Base-by-base conservation (phyloP, 2,888 invertebrate species). In the Agonopterix alstromeriana region DNA sequence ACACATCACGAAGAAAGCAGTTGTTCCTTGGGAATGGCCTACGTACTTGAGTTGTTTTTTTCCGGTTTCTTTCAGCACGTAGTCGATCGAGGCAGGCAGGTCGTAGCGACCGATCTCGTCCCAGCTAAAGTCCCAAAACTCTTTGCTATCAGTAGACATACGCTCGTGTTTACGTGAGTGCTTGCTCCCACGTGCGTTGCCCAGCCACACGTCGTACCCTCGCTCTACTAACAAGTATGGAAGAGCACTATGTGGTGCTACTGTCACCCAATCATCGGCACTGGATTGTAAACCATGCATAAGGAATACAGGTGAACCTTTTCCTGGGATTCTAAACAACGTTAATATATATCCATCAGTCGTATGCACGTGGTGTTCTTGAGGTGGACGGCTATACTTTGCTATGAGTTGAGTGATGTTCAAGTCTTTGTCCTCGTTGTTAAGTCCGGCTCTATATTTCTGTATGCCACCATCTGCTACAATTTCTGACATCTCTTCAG, bases 81-180 rank as follows among this genome's bases (percentile, higher is more conserved):
- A 91, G 66, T 97, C 94, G 35, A 98, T 92, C 83, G 93, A 93
- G 0, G 94, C 92, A 1, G 97, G 95, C 2, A 97, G 66, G 73
- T 98, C 97, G 61, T 88, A 90, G 35, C 82, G 69, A 0, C 93
- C 95, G 67, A 97, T 95, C 68, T 96, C 93, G 70, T 97, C 94
- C 92, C 93, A 97, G 48, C 94, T 94, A 60, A 92, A 93, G 48
- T 91, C 78, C 93, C 93, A 94, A 64, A 90, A 94, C n/a, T 73
- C 63, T 0, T 0, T 61, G 63, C 45, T 44, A 17, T 46, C 40
- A 0, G 87, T 71, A 1, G 74, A 57, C 66, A 82, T 54, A 0
- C 70, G 64, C 1, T 65, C 60, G 65, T 95, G 94, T 5, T 70
- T 77, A 9, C 88, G 78, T 0, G 91, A 91, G 68, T 93, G 92